These are phyloP conservation scores for Bombylius discolor DNA, from an alignment of 2,888 invertebrate species.

Conservation along the genomic window DNA sequence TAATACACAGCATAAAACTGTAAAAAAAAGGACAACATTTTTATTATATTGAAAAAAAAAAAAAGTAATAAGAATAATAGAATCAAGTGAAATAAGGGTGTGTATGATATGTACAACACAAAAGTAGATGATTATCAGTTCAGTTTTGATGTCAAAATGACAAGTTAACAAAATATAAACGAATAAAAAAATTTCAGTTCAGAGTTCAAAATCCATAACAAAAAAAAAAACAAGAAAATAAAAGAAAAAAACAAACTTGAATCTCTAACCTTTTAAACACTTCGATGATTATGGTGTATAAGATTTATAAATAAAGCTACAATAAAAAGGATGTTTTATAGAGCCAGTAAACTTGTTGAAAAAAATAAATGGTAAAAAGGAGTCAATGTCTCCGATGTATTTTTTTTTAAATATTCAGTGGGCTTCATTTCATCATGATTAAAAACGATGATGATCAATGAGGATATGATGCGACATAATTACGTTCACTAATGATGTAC, in stretches of 20 bases:
- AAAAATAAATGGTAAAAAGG: too few relatives aligned
- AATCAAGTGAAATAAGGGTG: constrained; percentile 6
- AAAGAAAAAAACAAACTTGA: neutral
- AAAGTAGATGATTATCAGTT: constrained; percentile 2
- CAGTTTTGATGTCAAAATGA: neutral
- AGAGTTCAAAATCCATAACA: too few relatives aligned
- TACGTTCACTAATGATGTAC: constrained; percentile 13
- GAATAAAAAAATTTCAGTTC: too few relatives aligned
- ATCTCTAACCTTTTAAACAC: neutral
- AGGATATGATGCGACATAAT: constrained; percentile 13
- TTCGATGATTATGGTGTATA: too few relatives aligned
- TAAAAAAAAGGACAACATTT: neutral
- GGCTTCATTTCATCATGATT: constrained; percentile 10
- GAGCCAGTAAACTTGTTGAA: too few relatives aligned
- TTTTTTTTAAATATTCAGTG: constrained; percentile 2
- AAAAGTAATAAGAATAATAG: too few relatives aligned
- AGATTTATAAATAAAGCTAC: too few relatives aligned
- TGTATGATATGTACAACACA: neutral
- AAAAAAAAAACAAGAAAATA: too few relatives aligned
- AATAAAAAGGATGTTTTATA: too few relatives aligned
- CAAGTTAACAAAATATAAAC: too few relatives aligned
- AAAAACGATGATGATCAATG: constrained; percentile 13
- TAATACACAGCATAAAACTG: neutral
- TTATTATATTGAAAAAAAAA: neutral
- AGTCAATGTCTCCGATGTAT: too few relatives aligned